Base-by-base conservation (phyloP, 2,888 invertebrate genomes). In the Sepiola atlantica region DNA sequence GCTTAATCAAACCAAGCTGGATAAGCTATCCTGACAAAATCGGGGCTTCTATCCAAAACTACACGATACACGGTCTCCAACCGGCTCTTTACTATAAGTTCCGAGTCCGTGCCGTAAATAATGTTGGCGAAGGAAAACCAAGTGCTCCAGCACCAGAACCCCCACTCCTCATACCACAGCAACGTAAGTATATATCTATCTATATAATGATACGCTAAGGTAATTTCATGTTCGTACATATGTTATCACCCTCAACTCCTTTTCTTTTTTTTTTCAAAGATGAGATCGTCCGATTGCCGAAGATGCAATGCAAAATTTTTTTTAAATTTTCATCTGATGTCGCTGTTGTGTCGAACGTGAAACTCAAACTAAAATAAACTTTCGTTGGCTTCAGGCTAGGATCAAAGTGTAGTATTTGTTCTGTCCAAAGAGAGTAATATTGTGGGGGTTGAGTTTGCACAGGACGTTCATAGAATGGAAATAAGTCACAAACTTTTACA, bases 11-110 rank as follows among this genome's bases (percentile, higher is more conserved):
- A 55, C 94, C 94, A 35, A 92, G 94, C 54, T 96, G 96, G 96
- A 93, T 95, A 21, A 98, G 98, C 0, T 98, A 99, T 77, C 98
- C 98, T 0, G 98, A 99, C 97, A 98, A 98, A 94, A 98, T 99
- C 0, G 98, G 99, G 97, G 99, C 99, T 0, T 98, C 98, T 95
- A 98, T 98, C 20, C 98, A 98, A 0, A 98, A 98, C 0, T 99
- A 98, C 97, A 99, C 99, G 0, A 99, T 99, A 94, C 98, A 98
- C 91, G 98, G 98, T 97, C 98, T 99, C 93, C 95, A 99, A 97
- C 99, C 99, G 0, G 99, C 99, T 0, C 98, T 99, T 0, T 98
- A 98, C 0, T 99, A 99, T 97, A 99, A 99, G 97, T 99, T 99
- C 97, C 98, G 99, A 95, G 98, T 99, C n/a, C 98, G 98, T 95